These are phyloP conservation scores for Aphelenchoides besseyi DNA, from an alignment of 1,140 invertebrate genomes.

Conservation along the genomic window DNA sequence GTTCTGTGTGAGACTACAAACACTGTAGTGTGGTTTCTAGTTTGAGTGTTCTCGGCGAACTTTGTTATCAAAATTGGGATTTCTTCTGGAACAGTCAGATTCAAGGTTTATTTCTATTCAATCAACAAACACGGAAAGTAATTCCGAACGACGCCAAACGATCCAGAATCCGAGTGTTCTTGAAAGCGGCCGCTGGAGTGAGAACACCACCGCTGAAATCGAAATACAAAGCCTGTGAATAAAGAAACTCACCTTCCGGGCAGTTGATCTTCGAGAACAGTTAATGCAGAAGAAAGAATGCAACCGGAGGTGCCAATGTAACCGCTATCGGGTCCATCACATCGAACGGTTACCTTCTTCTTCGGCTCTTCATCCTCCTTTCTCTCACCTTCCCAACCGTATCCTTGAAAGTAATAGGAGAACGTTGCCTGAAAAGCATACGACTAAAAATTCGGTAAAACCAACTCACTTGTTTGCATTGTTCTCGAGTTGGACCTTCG, in stretches of 20 bases:
- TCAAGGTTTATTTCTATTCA: too few species aligned
- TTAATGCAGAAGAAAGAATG: slow-evolving; percentile 73
- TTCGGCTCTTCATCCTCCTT: slow-evolving; percentile 69
- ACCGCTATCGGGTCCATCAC: slow-evolving; percentile 70
- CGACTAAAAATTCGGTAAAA: slow-evolving; percentile 18
- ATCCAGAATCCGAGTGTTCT: slow-evolving; percentile 57
- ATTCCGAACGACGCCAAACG: slow-evolving; percentile 56
- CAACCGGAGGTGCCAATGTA: slow-evolving; percentile 78
- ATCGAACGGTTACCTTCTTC: slow-evolving; percentile 71
- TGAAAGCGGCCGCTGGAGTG: slow-evolving; percentile 59
- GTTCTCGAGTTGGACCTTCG: slow-evolving; percentile 53
- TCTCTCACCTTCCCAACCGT: slow-evolving; percentile 75
- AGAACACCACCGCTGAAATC: slow-evolving; percentile 56
- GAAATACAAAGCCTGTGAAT: not conserved
- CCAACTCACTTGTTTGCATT: slow-evolving; percentile 46
- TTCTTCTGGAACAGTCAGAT: too few species aligned
- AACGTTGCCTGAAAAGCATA: slow-evolving; percentile 49
- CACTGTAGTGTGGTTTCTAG: too few species aligned
- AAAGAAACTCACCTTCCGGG: slow-evolving; percentile 69
- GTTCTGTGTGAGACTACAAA: too few species aligned
- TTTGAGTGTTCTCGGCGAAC: too few species aligned
- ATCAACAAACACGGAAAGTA: slow-evolving; percentile 55
- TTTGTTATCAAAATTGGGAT: too few species aligned
- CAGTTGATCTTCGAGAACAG: slow-evolving; percentile 75
- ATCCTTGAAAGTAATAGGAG: slow-evolving; percentile 66